These are phyloP conservation scores for Heliconius eleuchia DNA, from an alignment of 1,140 invertebrate genomes.

Conservation along the genomic window DNA sequence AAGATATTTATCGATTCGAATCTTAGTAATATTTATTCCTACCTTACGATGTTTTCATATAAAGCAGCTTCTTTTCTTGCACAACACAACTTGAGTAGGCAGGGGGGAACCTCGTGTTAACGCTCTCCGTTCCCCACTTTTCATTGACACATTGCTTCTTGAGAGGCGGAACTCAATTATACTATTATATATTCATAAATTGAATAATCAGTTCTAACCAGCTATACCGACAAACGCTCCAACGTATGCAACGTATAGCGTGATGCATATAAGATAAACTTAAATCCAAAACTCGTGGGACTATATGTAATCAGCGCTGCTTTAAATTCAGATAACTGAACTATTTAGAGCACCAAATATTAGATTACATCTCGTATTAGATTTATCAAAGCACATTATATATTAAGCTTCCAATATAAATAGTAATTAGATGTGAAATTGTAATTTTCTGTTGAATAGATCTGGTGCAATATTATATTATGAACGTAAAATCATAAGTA, in stretches of 20 bases:
- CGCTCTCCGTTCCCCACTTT: too few species aligned
- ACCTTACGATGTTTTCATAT: background rate
- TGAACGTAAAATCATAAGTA: too few species aligned
- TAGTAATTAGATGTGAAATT: conserved; percentile 11
- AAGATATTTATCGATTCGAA: too few species aligned
- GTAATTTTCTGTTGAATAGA: too few species aligned
- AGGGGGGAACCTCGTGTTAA: too few species aligned
- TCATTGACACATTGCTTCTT: too few species aligned
- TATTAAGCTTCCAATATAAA: conserved; percentile 10
- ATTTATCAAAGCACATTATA: conserved; percentile 16
- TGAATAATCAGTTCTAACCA: conserved; percentile 2
- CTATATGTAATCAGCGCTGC: conserved; percentile 52
- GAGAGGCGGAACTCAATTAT: background rate
- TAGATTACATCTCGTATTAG: conserved; percentile 13
- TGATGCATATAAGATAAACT: conserved; percentile 71
- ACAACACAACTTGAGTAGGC: too few species aligned
- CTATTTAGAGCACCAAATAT: conserved; percentile 19
- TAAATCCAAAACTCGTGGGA: conserved; percentile 53
- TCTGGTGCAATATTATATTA: too few species aligned
- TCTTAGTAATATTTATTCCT: background rate
- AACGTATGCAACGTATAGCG: conserved; percentile 54
- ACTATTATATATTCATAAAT: conserved; percentile 1
- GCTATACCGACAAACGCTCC: conserved; percentile 11
- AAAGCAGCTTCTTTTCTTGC: too few species aligned
- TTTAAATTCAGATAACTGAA: conserved; percentile 27